Percentiles rank a stretch among this genome's conserved stretches.
Conservation (phyloP, 2,113 vertebrate genomes). For the Odobenus rosmarus region DNA sequence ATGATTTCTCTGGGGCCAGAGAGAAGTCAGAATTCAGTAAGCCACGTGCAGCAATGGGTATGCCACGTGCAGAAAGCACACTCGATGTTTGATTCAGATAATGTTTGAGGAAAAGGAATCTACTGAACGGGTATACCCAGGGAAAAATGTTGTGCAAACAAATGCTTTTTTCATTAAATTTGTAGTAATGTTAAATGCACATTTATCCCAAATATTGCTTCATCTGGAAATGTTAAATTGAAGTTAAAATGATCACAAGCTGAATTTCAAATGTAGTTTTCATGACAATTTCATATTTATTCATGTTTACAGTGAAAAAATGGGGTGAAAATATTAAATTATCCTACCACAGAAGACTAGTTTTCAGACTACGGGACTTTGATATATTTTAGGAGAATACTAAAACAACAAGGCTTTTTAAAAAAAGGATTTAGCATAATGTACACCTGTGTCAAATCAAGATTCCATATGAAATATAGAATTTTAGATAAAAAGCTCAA, state of each 20-base stretch:
- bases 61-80: rapidly evolving
- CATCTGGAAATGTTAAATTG: neutral
- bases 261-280: conserved; percentile 16
- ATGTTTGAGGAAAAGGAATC: neutral
- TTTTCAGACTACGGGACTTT: neutral
- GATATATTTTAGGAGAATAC: neutral
- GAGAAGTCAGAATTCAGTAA: neutral
- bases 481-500: neutral
- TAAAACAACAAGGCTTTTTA: neutral
- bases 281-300: neutral
- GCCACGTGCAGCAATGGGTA: rapidly evolving
- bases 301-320: neutral
- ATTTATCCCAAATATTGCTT: neutral
- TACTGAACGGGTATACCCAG: neutral
- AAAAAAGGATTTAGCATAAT: neutral
- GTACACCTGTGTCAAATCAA: neutral
- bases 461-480: neutral
- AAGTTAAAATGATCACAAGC: neutral
- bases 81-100: neutral
- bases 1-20: neutral
- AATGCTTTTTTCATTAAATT: neutral
- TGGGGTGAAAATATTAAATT: neutral
- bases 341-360: neutral
- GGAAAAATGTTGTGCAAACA: neutral
- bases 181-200: neutral